These are phyloP conservation scores for Tragelaphus strepsiceros DNA, from an alignment of 2,113 vertebrate genomes.

Conservation along the genomic window DNA sequence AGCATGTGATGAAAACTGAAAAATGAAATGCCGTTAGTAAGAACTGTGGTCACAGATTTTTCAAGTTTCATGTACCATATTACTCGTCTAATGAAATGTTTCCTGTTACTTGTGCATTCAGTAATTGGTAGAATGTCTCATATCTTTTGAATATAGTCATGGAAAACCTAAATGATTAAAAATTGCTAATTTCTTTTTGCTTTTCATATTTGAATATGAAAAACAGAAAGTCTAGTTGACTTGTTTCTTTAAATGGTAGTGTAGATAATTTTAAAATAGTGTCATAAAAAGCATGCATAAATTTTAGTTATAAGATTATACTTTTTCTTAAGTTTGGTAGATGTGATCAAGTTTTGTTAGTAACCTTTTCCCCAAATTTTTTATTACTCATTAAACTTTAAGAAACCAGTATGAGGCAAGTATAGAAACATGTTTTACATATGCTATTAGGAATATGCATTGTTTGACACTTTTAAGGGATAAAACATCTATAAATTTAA, in stretches of 20 bases:
- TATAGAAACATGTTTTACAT: not conserved
- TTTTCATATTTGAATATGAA: slow-evolving; percentile 19
- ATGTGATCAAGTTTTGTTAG: slow-evolving; percentile 13
- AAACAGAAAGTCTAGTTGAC: not conserved
- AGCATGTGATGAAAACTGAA: not conserved
- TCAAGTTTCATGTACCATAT: not conserved
- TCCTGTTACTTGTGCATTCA: not conserved
- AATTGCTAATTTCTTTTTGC: not conserved
- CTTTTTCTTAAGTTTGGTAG: not conserved
- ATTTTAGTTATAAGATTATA: not conserved
- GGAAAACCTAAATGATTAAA: slow-evolving; percentile 23
- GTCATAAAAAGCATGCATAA: not conserved
- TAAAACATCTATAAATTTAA: slow-evolving; percentile 21
- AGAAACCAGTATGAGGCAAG: not conserved
- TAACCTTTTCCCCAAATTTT: not conserved
- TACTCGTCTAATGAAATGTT: not conserved
- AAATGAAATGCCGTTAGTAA: not conserved
- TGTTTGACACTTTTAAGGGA: not conserved
- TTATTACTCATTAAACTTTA: not conserved
- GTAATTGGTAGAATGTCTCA: not conserved
- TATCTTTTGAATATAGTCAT: not conserved
- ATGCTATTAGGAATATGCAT: not conserved
- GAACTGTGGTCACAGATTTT: not conserved
- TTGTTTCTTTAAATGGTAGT: not conserved
- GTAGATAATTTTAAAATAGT: not conserved